These are phyloP conservation scores for Xestia sexstrigata DNA, from an alignment of 2,888 invertebrate genomes.

Conservation along the genomic window DNA sequence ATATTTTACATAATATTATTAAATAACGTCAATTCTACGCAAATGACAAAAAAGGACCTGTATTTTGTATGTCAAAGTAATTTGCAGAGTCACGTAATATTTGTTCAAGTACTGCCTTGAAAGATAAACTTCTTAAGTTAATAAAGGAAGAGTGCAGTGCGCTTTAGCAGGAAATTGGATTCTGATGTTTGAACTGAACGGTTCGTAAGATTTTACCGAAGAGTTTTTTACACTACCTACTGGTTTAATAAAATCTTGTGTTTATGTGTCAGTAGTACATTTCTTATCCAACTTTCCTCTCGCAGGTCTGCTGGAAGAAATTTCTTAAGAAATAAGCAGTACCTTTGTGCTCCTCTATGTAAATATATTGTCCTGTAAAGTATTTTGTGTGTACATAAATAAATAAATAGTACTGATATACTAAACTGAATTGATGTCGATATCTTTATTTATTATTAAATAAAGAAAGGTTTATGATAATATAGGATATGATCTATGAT, in stretches of 20 bases:
- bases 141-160: conserved; percentile 20
- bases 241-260: not conserved
- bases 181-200: conserved; percentile 12
- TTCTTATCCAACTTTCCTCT: too few relatives aligned
- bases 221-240: not conserved
- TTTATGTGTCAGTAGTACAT: not conserved
- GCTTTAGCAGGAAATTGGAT: conserved; percentile 39
- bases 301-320: too few relatives aligned
- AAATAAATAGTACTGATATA: not conserved
- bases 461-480: too few relatives aligned
- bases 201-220: conserved; percentile 1
- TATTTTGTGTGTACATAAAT: too few relatives aligned
- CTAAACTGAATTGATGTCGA: not conserved
- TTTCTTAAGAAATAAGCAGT: too few relatives aligned
- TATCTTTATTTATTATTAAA: not conserved
- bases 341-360: too few relatives aligned
- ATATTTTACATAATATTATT: too few relatives aligned
- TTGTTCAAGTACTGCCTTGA: not conserved
- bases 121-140: conserved; percentile 36
- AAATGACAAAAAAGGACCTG: not conserved
- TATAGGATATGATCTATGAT: too few relatives aligned
- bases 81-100: not conserved
- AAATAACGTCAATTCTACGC: not conserved
- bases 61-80: not conserved
- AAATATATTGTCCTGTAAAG: too few relatives aligned